Percentiles rank a stretch among this genome's conserved stretches.
Evolutionary conservation across 2,797 vertebrate species (phyloP).

Genomic region (Pangasius krempfi): DNA sequence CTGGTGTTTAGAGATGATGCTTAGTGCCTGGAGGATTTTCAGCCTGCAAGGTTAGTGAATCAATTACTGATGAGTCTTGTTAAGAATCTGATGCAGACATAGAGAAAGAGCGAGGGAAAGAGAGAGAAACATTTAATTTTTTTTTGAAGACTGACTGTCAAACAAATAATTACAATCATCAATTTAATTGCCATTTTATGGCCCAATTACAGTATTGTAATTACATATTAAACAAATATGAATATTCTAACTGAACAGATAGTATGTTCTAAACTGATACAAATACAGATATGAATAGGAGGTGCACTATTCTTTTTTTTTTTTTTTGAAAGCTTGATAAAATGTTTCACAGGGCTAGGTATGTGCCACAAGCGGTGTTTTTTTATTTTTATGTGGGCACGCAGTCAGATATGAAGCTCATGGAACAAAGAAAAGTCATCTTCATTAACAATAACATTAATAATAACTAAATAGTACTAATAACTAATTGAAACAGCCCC

Average conservation of each 20-base stretch:
- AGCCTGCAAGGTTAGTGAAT: conserved; percentile 13
- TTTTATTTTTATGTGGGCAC: neutral
- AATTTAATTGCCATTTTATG: neutral
- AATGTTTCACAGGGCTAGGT: neutral
- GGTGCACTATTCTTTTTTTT: neutral
- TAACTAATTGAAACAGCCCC: neutral
- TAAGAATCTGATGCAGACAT: neutral
- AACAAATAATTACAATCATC: neutral
- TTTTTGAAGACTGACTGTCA: neutral
- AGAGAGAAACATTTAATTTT: neutral
- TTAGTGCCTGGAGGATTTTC: neutral
- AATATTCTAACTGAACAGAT: neutral
- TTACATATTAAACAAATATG: neutral
- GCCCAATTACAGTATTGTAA: neutral
- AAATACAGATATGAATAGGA: neutral
- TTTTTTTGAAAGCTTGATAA: neutral
- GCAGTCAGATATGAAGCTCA: neutral
- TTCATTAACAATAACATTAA: neutral
- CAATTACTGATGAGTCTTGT: neutral
- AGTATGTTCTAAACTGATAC: neutral
- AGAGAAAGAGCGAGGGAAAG: neutral
- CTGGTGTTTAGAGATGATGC: neutral
- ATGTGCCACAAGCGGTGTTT: neutral
- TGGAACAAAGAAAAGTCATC: neutral
- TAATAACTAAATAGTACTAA: neutral